A percentile compares a stretch with the other conserved stretches of the same genome.
phyloP scores from a whole-genome alignment of 2,113 vertebrate genomes.

The Vireo altiloquus region DNA sequence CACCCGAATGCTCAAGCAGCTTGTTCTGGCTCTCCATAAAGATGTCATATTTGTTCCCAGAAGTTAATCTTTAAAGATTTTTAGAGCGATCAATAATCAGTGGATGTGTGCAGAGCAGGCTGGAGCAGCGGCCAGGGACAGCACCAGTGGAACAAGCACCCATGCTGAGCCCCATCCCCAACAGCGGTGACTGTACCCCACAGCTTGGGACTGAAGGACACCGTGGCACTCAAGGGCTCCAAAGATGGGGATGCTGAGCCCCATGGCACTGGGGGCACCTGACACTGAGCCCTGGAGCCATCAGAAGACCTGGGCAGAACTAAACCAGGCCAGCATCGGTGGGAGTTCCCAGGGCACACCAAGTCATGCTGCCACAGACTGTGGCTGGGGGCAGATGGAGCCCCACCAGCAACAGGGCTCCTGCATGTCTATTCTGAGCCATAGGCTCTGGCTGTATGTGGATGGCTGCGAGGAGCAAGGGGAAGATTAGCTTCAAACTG shows the following conservation, averaged over 20 bases:
- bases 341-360: neutral
- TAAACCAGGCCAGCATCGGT: neutral
- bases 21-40: constrained; percentile 35
- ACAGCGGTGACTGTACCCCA: neutral
- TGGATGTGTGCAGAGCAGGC: neutral
- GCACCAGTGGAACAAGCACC: neutral
- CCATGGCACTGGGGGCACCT: neutral
- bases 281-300: neutral
- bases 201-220: accelerated
- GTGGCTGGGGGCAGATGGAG: accelerated
- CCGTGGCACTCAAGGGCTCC: accelerated
- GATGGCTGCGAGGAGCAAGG: neutral
- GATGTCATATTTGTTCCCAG: constrained; percentile 54
- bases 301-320: neutral
- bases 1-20: constrained; percentile 54
- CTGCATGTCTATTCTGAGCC: accelerated
- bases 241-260: neutral
- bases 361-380: neutral
- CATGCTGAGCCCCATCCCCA: accelerated
- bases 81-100: constrained; percentile 45
- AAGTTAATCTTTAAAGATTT: constrained; percentile 66
- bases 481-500: neutral
- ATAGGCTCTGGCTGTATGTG: neutral
- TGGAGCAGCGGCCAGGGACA: neutral
- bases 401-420: accelerated